Percentiles rank a stretch among this genome's conserved stretches.
Conservation (phyloP, 1,140 invertebrate genomes). For the Drosophila kohkoa region DNA sequence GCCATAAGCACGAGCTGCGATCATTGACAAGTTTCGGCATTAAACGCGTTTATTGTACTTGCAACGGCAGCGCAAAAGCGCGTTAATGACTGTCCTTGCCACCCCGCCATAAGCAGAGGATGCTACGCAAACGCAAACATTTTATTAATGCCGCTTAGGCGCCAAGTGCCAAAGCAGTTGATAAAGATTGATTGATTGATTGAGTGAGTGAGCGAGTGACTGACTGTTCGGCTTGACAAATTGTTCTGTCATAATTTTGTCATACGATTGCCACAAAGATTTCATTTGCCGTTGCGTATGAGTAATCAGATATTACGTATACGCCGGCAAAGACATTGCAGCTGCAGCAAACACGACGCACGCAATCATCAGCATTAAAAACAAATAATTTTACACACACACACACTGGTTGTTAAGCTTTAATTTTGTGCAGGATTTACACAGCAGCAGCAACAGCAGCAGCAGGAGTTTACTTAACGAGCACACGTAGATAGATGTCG, state of each 20-base stretch:
- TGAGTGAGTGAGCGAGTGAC: constrained; percentile 44
- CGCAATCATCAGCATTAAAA: constrained; percentile 48
- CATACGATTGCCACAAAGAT: constrained; percentile 32
- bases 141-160: constrained; percentile 68
- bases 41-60: constrained; percentile 75
- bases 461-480: constrained; percentile 18
- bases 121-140: background rate
- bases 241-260: constrained; percentile 73
- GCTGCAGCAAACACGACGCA: background rate
- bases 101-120: background rate
- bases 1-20: constrained; percentile 37
- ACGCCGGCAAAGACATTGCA: constrained; percentile 20
- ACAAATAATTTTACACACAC: constrained; percentile 42
- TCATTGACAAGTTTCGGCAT: constrained; percentile 60
- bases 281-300: constrained; percentile 27
- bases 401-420: constrained; percentile 31
- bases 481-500: constrained; percentile 9
- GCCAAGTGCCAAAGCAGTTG: constrained; percentile 56
- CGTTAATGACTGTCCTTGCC: constrained; percentile 51
- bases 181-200: constrained; percentile 71
- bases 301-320: constrained; percentile 46
- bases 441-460: background rate
- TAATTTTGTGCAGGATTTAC: constrained; percentile 35
- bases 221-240: constrained; percentile 60
- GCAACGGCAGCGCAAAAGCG: constrained; percentile 56